A percentile compares a stretch with the other conserved stretches of the same genome.
These are phyloP conservation scores for Aphelenchoides avenae DNA, from an alignment of 1,140 invertebrate species.

Conservation along the genomic window DNA sequence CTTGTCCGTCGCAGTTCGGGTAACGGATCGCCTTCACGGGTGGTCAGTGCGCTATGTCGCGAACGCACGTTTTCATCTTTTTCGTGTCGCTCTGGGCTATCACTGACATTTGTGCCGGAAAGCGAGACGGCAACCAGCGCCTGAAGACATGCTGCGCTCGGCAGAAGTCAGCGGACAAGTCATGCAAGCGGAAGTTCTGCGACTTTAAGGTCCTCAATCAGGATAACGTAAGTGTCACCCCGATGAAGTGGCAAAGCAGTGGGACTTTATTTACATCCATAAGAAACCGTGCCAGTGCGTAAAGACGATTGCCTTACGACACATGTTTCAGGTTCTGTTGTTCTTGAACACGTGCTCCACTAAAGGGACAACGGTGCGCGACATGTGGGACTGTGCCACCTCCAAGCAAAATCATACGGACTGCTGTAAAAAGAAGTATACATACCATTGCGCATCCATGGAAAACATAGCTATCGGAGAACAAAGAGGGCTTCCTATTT, in stretches of 20 bases:
- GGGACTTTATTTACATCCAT: constrained; percentile 5
- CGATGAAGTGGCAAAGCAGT: constrained; percentile 7
- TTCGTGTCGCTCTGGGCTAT: too few relatives aligned
- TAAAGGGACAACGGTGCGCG: constrained; percentile 40
- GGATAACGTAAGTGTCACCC: constrained; percentile 45
- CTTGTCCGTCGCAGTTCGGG: too few relatives aligned
- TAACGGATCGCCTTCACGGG: too few relatives aligned
- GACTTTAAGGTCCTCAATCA: constrained; percentile 48
- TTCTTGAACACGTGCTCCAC: constrained; percentile 49
- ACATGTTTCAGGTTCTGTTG: constrained; percentile 26
- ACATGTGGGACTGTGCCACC: constrained; percentile 55
- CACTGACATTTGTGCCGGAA: too few relatives aligned
- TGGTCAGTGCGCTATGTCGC: too few relatives aligned
- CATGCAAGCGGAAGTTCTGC: constrained; percentile 50
- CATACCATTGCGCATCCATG: constrained; percentile 2
- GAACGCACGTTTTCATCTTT: too few relatives aligned
- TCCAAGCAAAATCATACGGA: constrained; percentile 48
- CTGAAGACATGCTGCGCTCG: constrained; percentile 51
- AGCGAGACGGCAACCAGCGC: constrained; percentile 48
- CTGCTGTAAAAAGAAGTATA: constrained; percentile 54
- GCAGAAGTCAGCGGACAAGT: constrained; percentile 50
- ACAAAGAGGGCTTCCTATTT: constrained; percentile 3
- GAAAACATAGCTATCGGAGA: background rate
- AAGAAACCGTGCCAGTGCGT: too few relatives aligned
- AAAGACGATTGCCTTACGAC: constrained; percentile 28